Evolutionary conservation across 2,888 invertebrate species (phyloP).

Genomic region (Boloria euphrosyne): DNA sequence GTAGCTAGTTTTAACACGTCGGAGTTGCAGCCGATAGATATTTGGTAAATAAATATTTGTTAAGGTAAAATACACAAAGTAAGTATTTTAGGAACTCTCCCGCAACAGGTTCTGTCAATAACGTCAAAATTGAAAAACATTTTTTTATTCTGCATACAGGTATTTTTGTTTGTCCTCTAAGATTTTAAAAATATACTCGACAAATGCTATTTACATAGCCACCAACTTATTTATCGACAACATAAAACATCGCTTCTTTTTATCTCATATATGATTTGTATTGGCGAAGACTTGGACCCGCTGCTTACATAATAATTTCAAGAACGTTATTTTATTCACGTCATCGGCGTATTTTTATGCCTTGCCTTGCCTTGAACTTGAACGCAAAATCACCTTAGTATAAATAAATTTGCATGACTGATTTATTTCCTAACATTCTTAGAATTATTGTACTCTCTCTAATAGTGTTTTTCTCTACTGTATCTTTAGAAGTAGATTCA

Average conservation of each 20-base stretch:
- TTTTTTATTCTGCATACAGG: constrained; percentile 10
- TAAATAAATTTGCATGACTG: constrained; percentile 34
- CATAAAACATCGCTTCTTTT: too few relatives aligned
- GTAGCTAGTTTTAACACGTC: too few relatives aligned
- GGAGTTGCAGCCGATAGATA: background rate
- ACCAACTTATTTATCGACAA: too few relatives aligned
- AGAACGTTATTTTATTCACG: constrained; percentile 37
- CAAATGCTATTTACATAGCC: background rate
- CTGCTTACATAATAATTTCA: constrained; percentile 14
- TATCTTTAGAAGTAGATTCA: too few relatives aligned
- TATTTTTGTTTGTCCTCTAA: background rate
- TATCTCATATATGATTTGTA: too few relatives aligned
- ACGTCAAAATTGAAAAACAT: constrained; percentile 23
- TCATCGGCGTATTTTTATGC: constrained; percentile 43
- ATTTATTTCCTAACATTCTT: constrained; percentile 21
- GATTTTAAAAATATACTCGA: constrained; percentile 6
- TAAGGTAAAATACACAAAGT: too few relatives aligned
- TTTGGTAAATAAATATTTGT: constrained; percentile 26
- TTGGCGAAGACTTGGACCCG: background rate
- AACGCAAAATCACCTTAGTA: constrained; percentile 40
- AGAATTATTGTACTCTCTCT: constrained; percentile 18
- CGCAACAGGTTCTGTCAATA: constrained; percentile 21
- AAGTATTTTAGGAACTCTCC: constrained; percentile 23
- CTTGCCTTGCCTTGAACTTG: constrained; percentile 65
- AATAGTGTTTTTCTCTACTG: constrained; percentile 6